A percentile compares a stretch with the other conserved stretches of the same genome.
These are phyloP conservation scores for Orthosia cruda DNA, from an alignment of 2,888 invertebrate species.

Conservation along the genomic window DNA sequence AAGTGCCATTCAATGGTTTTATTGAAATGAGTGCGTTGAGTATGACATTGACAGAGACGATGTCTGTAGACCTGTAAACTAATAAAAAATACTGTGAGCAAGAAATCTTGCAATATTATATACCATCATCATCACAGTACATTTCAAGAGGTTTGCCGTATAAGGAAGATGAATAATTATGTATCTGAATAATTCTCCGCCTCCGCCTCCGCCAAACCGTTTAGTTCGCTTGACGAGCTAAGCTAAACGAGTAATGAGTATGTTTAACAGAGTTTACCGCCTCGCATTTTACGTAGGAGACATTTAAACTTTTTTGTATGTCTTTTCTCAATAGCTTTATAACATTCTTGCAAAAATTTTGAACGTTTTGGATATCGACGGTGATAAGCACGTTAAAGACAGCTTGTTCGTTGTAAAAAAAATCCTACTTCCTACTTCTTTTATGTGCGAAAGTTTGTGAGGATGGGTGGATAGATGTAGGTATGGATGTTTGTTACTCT, in stretches of 20 bases:
- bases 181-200: not conserved
- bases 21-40: too few relatives aligned
- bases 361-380: not conserved
- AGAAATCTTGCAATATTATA: not conserved
- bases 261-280: not conserved
- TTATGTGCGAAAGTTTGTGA: too few relatives aligned
- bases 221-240: constrained; percentile 12
- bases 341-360: not conserved
- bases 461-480: too few relatives aligned
- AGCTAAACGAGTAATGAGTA: constrained; percentile 24
- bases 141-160: not conserved
- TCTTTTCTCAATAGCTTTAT: not conserved
- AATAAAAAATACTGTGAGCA: not conserved
- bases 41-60: too few relatives aligned
- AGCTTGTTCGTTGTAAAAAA: too few relatives aligned
- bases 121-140: not conserved
- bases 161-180: not conserved
- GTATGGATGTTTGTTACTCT: too few relatives aligned
- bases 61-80: not conserved
- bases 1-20: too few relatives aligned
- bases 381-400: too few relatives aligned
- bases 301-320: not conserved
- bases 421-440: too few relatives aligned
- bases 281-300: not conserved
- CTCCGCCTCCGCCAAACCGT: not conserved